These are phyloP conservation scores for Serrognathus titanus DNA, from an alignment of 2,888 invertebrate genomes.

Conservation along the genomic window DNA sequence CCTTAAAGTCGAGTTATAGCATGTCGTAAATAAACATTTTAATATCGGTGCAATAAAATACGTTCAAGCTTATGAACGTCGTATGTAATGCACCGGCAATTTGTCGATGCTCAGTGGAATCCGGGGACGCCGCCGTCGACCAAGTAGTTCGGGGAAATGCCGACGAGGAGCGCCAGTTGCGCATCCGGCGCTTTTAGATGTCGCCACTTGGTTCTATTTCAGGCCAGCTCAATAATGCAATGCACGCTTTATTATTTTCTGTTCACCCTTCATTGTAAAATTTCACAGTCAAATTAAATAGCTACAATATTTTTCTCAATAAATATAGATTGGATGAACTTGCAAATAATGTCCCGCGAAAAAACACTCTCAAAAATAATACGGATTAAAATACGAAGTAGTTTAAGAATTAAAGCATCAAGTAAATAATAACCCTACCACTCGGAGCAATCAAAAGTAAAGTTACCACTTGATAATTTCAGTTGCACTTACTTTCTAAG, in stretches of 20 bases:
- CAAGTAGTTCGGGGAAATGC: constrained; percentile 10
- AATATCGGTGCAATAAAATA: constrained; percentile 18
- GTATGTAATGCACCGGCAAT: constrained; percentile 11
- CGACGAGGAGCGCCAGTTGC: background rate
- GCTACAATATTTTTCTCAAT: too few relatives aligned
- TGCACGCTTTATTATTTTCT: background rate
- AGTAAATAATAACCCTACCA: too few relatives aligned
- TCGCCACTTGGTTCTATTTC: background rate
- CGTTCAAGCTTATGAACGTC: constrained; percentile 13
- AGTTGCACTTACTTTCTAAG: too few relatives aligned
- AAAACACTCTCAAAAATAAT: too few relatives aligned
- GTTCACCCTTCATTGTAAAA: too few relatives aligned
- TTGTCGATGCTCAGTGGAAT: constrained; percentile 21
- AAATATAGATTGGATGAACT: too few relatives aligned
- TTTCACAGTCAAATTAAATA: too few relatives aligned
- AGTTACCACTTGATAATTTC: too few relatives aligned
- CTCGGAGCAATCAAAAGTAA: too few relatives aligned
- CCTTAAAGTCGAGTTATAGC: constrained; percentile 9
- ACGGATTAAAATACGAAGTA: too few relatives aligned
- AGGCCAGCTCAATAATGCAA: constrained; percentile 4
- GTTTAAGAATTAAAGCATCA: too few relatives aligned
- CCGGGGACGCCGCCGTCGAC: constrained; percentile 3
- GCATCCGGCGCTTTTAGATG: background rate
- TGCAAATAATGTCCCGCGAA: too few relatives aligned
- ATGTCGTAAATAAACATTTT: constrained; percentile 22